Base-by-base conservation (phyloP, 2,888 invertebrate genomes). In the Pedicia rivosa region DNA sequence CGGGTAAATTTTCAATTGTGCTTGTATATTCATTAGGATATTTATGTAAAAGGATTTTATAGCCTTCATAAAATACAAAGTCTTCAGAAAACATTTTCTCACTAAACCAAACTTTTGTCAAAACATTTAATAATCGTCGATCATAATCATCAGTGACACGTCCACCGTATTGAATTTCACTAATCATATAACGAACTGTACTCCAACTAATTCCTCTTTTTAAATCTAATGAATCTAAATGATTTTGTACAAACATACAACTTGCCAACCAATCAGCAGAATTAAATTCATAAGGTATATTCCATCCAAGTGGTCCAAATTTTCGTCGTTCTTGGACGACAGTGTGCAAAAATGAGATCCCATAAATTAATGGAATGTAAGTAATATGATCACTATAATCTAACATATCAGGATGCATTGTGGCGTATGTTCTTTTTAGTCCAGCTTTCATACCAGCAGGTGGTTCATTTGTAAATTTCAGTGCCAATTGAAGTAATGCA, bases 141-240 rank as follows among this genome's bases (percentile, higher is more conserved):
- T 90, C 90, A 52, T 76, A 87, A 56, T 90, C 87, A 53, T 90
- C 90, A 0, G 90, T 90, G 2, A 90, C 88, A 45, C 88, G 68
- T 0, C 90, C 90, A 3, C 88, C 90, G 52, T 88, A 90, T 51
- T 88, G 88, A 2, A 88, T 86, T 50, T 88, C 88, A 2, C 86
- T 82, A 38, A 90, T 64, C 87, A 90, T 90, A 50, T 90, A 90
- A 71, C 82, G 70, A 2, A 80, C 66, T 4, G 81, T 82, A 4
- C 64, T 70, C 83, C 82, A 84, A 50, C 78, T 82, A 24, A 81
- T 73, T 15, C 70, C 70, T 50, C 74, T 72, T 41, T 78, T 79
- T 0, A 74, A 73, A 51, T 86, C 84, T 44, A 81, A 65, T 40
- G 75, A 73, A 51, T 84, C 87, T 39, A 88, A 63, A 60, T 88